These are phyloP conservation scores for Bucco capensis DNA, from an alignment of 2,113 vertebrate species.

Conservation along the genomic window DNA sequence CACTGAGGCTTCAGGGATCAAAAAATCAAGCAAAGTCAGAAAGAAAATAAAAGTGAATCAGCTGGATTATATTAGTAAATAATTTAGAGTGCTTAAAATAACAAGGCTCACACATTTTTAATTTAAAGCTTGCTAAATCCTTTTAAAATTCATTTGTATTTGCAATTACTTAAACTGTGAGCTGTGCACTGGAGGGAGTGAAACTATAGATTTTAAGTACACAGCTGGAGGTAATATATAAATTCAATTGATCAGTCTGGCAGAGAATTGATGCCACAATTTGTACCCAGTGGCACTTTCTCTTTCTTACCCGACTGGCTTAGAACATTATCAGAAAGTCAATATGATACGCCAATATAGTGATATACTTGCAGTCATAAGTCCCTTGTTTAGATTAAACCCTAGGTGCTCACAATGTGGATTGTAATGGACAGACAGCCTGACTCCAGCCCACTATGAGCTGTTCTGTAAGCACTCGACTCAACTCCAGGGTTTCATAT, in stretches of 20 bases:
- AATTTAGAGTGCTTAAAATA: conserved; percentile 74
- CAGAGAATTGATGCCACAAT: conserved; percentile 82
- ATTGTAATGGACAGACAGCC: conserved; percentile 78
- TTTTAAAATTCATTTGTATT: conserved; percentile 76
- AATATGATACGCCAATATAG: conserved; percentile 76
- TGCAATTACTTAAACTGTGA: conserved; percentile 74
- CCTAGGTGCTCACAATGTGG: conserved; percentile 62
- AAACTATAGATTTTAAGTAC: conserved; percentile 77
- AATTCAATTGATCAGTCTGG: conserved; percentile 83
- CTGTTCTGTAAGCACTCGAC: conserved; percentile 63
- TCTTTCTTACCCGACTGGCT: conserved; percentile 74
- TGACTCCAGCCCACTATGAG: conserved; percentile 74
- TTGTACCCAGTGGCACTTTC: conserved; percentile 78
- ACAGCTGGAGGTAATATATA: conserved; percentile 81
- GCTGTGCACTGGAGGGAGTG: conserved; percentile 63
- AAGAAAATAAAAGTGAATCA: conserved; percentile 18
- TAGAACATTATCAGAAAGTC: conserved; percentile 84
- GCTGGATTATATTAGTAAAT: conserved; percentile 69
- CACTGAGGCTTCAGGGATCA: not conserved
- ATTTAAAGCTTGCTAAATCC: conserved; percentile 71
- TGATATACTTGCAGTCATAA: conserved; percentile 73
- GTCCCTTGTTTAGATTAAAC: conserved; percentile 72
- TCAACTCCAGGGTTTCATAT: conserved; percentile 42
- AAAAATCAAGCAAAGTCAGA: conserved; percentile 31
- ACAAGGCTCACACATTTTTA: conserved; percentile 73